These are phyloP conservation scores for Irena cyanogastra DNA, from an alignment of 2,113 vertebrate genomes.

Conservation along the genomic window DNA sequence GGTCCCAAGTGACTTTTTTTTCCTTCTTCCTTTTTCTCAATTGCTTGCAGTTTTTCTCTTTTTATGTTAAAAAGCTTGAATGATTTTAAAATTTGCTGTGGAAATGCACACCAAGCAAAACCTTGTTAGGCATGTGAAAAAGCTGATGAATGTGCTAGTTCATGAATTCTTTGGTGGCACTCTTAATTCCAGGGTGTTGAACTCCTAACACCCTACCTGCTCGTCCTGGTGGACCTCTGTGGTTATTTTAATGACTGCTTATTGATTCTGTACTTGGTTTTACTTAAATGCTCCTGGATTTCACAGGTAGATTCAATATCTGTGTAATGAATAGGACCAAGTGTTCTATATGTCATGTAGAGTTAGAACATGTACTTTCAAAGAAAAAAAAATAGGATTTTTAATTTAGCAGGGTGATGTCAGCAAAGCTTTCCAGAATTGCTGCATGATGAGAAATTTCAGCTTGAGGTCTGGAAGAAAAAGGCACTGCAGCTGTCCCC, in stretches of 20 bases:
- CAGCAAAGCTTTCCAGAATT: background rate
- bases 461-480: background rate
- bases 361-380: background rate
- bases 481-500: background rate
- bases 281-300: background rate
- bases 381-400: background rate
- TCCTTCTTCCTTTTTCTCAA: background rate
- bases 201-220: background rate
- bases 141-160: background rate
- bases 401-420: background rate
- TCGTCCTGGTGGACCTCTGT: background rate
- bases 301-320: background rate
- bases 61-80: background rate
- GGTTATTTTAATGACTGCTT: background rate
- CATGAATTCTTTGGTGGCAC: background rate
- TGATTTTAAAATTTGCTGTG: background rate
- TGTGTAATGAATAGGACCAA: background rate
- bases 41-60: background rate
- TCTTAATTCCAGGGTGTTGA: background rate
- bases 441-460: background rate
- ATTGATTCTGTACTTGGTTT: background rate
- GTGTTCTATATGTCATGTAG: background rate
- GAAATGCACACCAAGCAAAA: background rate
- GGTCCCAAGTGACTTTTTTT: background rate
- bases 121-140: background rate